Percentiles rank a stretch among this genome's conserved stretches.
phyloP scores from a whole-genome alignment of 2,113 vertebrate species.

The Perca schrenkii region DNA sequence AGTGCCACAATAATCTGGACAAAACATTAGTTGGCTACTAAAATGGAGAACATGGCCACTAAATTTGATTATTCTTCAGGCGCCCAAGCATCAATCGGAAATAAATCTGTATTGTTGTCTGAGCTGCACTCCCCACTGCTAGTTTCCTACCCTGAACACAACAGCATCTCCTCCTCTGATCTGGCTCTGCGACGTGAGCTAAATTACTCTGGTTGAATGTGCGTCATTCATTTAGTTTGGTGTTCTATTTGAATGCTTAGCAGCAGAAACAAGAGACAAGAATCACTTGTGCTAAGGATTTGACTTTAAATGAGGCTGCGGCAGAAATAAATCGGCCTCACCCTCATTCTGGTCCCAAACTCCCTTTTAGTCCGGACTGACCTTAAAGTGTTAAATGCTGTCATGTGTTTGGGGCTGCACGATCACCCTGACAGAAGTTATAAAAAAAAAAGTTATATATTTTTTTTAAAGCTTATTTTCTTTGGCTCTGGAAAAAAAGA shows the following conservation, averaged over 20 bases:
- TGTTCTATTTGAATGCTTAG: neutral
- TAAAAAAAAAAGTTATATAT: no score
- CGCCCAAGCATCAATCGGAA: neutral
- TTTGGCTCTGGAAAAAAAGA: neutral
- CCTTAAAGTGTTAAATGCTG: neutral
- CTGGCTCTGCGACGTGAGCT: neutral
- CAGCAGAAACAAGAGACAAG: constrained; percentile 74
- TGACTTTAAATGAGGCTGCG: constrained; percentile 2
- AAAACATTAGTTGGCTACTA: neutral
- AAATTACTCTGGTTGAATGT: neutral
- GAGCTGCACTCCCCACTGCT: neutral
- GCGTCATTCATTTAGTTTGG: neutral
- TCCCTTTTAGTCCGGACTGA: neutral
- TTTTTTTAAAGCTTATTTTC: neutral
- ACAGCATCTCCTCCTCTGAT: neutral
- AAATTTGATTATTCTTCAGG: neutral
- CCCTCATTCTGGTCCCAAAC: constrained; percentile 3
- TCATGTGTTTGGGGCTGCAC: constrained; percentile 42
- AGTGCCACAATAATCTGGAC: neutral
- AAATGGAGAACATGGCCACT: neutral
- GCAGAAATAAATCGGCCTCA: constrained; percentile 4
- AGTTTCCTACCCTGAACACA: constrained; percentile 19
- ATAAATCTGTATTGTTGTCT: neutral
- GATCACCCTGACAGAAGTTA: neutral
- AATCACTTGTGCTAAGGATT: constrained; percentile 49